These are phyloP conservation scores for Tubiluchus corallicola DNA, from an alignment of 2,888 invertebrate genomes.

Conservation along the genomic window DNA sequence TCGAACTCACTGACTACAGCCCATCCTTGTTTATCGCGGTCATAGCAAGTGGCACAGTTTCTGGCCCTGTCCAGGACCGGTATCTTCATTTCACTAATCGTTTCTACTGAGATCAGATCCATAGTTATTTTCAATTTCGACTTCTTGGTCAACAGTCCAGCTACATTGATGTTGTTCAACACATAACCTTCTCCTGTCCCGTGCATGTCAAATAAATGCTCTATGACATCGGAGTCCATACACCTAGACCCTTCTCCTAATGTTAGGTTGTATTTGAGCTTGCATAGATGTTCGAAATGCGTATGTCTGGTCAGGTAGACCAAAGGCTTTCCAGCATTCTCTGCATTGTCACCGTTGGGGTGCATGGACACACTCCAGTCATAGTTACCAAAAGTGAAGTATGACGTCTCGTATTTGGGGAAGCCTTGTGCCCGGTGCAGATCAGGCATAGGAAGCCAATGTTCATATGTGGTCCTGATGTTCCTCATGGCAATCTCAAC, in stretches of 20 bases:
- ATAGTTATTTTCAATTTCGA: too few species aligned
- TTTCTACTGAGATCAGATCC: conserved; percentile 52
- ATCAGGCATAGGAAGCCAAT: conserved; percentile 42
- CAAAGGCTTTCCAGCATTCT: conserved; percentile 12
- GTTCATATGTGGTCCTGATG: conserved; percentile 51
- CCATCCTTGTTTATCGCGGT: conserved; percentile 62
- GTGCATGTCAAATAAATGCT: conserved; percentile 48
- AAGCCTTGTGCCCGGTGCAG: conserved; percentile 14
- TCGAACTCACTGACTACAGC: conserved; percentile 54
- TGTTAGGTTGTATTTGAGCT: conserved; percentile 43
- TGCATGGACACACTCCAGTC: conserved; percentile 49
- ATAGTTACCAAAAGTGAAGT: conserved; percentile 57
- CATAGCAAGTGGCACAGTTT: conserved; percentile 41
- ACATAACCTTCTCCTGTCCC: too few species aligned
- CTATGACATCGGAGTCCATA: conserved; percentile 46
- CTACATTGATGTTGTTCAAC: too few species aligned
- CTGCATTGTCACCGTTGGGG: conserved; percentile 10
- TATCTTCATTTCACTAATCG: conserved; percentile 44
- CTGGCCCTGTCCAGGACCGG: too few species aligned
- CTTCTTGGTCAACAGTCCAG: too few species aligned
- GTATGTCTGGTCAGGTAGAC: conserved; percentile 45
- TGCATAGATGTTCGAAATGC: conserved; percentile 59
- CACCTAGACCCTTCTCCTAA: conserved; percentile 44
- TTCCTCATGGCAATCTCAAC: conserved; percentile 56
- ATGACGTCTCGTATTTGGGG: conserved; percentile 39